Percentiles rank a stretch among this genome's conserved stretches.
phyloP scores from a whole-genome alignment of 2,888 invertebrate species.

The Strigamia transsilvanica region DNA sequence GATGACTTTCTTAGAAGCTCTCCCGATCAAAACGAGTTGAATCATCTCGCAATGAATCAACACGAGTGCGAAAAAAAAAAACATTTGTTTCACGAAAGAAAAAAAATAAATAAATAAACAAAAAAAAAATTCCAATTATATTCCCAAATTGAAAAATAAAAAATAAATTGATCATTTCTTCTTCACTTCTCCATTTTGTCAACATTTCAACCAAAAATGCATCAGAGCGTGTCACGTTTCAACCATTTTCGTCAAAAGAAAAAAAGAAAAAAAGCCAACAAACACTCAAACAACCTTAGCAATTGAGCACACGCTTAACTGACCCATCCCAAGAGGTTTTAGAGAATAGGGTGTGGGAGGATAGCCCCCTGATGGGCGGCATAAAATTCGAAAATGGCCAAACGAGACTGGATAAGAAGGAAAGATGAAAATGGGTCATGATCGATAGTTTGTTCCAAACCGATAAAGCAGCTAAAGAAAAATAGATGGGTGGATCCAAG shows the following conservation, averaged over 20 bases:
- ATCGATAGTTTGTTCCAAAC: slow-evolving; percentile 28
- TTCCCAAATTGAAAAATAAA: not conserved
- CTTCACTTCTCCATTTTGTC: not conserved
- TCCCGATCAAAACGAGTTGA: not conserved
- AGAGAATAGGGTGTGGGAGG: slow-evolving; percentile 46
- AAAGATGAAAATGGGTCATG: slow-evolving; percentile 37
- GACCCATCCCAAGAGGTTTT: slow-evolving; percentile 34
- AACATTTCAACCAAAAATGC: not conserved
- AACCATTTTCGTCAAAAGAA: not conserved
- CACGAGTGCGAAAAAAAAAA: not conserved
- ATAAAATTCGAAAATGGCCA: slow-evolving; percentile 40
- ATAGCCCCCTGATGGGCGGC: slow-evolving; percentile 42
- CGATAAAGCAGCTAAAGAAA: not conserved
- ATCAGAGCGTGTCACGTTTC: slow-evolving; percentile 22
- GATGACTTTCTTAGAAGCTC: slow-evolving; percentile 35
- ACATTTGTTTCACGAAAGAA: not conserved
- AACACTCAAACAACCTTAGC: not conserved
- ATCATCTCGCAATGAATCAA: slow-evolving; percentile 30
- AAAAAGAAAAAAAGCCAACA: not conserved
- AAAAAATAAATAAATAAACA: not conserved
- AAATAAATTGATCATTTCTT: not conserved
- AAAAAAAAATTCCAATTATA: not conserved
- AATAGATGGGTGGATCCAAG: slow-evolving; percentile 20
- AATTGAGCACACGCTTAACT: slow-evolving; percentile 32
- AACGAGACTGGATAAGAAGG: slow-evolving; percentile 26